Conservation (phyloP, 2,888 invertebrate species). For the Nomada ruficornis region DNA sequence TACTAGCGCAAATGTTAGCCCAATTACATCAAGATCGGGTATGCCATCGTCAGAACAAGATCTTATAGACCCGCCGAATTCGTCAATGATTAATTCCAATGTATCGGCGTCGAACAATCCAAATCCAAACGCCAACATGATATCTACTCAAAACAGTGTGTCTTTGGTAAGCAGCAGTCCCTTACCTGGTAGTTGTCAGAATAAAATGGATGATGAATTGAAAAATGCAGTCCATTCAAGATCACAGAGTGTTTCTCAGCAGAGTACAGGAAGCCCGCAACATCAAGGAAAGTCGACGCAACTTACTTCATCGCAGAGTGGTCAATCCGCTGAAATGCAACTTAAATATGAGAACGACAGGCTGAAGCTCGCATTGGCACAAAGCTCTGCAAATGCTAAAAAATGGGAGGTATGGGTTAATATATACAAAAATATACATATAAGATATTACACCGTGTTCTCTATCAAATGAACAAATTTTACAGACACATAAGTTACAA, state of each 20-base stretch:
- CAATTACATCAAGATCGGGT: conserved; percentile 90
- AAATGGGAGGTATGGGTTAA: conserved; percentile 92
- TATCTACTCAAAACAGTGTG: conserved; percentile 82
- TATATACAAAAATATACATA: background rate
- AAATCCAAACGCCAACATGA: conserved; percentile 82
- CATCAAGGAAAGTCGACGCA: conserved; percentile 85
- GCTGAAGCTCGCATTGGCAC: conserved; percentile 96
- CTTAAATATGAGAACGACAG: conserved; percentile 98
- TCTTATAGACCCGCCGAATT: conserved; percentile 86
- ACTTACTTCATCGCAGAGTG: conserved; percentile 75
- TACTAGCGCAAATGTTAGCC: conserved; percentile 95
- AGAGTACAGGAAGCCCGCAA: conserved; percentile 87
- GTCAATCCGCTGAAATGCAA: conserved; percentile 90
- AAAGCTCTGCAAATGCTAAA: conserved; percentile 99
- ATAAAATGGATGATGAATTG: conserved; percentile 81
- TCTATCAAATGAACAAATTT: too few relatives aligned
- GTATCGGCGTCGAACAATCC: conserved; percentile 83
- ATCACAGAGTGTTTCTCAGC: conserved; percentile 82
- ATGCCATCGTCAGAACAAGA: conserved; percentile 84
- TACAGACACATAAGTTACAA: too few relatives aligned
- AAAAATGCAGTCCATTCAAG: conserved; percentile 82
- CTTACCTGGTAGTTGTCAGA: conserved; percentile 79
- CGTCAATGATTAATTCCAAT: conserved; percentile 84
- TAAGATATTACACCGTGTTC: background rate
- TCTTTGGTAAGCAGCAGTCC: conserved; percentile 83